Conservation (phyloP, 2,797 vertebrate genomes). For the Molossus molossus region DNA sequence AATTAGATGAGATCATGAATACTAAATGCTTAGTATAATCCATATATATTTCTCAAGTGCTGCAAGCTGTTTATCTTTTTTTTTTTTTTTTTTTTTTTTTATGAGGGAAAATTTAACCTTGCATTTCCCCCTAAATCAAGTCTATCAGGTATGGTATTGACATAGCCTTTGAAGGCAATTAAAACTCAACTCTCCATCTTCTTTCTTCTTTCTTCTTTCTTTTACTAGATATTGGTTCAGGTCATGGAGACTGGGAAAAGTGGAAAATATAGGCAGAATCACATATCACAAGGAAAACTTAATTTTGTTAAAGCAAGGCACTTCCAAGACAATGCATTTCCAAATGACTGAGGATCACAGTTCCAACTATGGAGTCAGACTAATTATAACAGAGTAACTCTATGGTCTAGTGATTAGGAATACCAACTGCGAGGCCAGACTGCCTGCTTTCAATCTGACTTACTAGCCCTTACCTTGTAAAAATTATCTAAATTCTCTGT, state of each 20-base stretch:
- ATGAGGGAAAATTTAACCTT: not conserved
- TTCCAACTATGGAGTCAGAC: not conserved
- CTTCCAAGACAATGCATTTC: not conserved
- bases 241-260: not conserved
- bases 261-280: constrained; percentile 9
- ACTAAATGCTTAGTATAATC: not conserved
- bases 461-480: not conserved
- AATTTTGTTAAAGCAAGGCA: not conserved
- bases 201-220: not conserved
- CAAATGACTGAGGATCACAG: not conserved
- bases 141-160: not conserved
- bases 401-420: not conserved
- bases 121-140: not conserved
- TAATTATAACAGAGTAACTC: not conserved
- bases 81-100: not conserved
- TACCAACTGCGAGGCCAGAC: not conserved
- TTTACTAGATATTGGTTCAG: constrained; percentile 3
- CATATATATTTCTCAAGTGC: not conserved
- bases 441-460: not conserved
- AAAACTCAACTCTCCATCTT: not conserved
- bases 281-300: constrained; percentile 10
- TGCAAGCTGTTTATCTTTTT: not conserved
- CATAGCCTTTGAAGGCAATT: not conserved
- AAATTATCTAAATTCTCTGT: constrained; percentile 9
- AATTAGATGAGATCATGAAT: not conserved